Conservation (phyloP, 1,140 invertebrate species). For the Orchesella cincta region DNA sequence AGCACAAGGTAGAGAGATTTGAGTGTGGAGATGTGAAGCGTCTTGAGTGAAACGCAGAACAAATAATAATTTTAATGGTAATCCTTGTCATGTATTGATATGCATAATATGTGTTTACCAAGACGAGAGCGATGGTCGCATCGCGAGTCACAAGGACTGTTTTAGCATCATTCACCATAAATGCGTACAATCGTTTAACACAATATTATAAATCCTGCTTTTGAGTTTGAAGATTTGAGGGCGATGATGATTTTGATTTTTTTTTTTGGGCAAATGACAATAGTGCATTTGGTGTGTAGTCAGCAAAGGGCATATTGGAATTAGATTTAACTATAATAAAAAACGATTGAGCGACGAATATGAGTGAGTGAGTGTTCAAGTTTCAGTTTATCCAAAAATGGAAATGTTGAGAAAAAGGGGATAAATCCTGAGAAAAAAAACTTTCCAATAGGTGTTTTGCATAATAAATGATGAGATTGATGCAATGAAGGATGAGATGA, state of each 20-base stretch:
- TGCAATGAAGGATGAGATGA: neutral
- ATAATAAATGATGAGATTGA: neutral
- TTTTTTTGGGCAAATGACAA: no score
- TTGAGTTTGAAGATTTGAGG: neutral
- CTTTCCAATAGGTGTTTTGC: neutral
- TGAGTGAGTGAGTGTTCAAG: neutral
- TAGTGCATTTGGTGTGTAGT: neutral
- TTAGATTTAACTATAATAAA: neutral
- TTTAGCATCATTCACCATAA: neutral
- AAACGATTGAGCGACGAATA: no score
- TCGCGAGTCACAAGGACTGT: neutral
- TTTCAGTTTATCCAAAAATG: neutral
- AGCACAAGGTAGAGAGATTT: no score
- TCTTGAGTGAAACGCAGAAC: constrained; percentile 3
- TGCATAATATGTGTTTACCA: neutral
- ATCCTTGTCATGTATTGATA: constrained; percentile 5
- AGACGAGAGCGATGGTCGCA: neutral
- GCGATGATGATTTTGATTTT: constrained; percentile 11
- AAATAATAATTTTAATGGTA: constrained; percentile 23
- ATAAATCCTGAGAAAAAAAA: neutral
- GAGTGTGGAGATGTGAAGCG: no score
- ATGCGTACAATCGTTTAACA: no score
- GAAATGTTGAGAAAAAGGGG: neutral
- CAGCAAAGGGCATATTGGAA: neutral
- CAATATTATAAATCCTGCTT: neutral